Evolutionary conservation across 2,888 invertebrate genomes (phyloP), one percentile per base, ranked within the genome.

Genomic region (Charanyca ferruginea): DNA sequence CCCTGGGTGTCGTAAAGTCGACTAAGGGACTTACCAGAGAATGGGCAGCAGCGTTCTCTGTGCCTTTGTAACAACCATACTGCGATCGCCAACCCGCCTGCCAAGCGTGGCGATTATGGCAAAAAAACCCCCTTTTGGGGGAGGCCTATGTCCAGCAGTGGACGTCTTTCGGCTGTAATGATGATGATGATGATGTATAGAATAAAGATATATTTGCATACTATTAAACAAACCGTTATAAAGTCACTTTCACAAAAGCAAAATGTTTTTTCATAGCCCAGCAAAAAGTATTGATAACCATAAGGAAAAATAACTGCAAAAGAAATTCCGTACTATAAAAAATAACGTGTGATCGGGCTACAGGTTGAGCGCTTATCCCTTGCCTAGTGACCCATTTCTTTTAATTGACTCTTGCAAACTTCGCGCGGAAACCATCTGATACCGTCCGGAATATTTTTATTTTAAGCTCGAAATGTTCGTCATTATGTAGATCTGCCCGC

Each of bases 401-500:
- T 35, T 77, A 74, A 74, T 74, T 74, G 73, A 72, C 74, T 77
- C 78, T 74, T 73, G 52, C 41, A 73, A n/a, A 72, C 57, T 58
- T 49, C 44, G 51, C 42, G 45, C 28, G 44, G 49, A 57, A 66
- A 71, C 45, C 60, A 53, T 57, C 73, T 77, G 73, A 65, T 60
- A 72, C 25, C 16, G 52, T 13, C 45, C 3, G 13, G 55, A 47
- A 49, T 38, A 35, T 42, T 35, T 73, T 52, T 61, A 53, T 57
- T 72, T 77, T 65, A 57, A 58, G 61, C 35, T 52, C 16, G 9
- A 45, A 60, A 68, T 51, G 25, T 51, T 44, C 49, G n/a, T 16
- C 20, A 9, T 53, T 44, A 53, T 62, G 54, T 53, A 35, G 16
- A 42, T 55, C 47, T 38, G 11, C 4, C 9, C 32, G 28, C 23